phyloP scores from a whole-genome alignment of 2,888 invertebrate species.

The Caenorhabditis auriculariae region DNA sequence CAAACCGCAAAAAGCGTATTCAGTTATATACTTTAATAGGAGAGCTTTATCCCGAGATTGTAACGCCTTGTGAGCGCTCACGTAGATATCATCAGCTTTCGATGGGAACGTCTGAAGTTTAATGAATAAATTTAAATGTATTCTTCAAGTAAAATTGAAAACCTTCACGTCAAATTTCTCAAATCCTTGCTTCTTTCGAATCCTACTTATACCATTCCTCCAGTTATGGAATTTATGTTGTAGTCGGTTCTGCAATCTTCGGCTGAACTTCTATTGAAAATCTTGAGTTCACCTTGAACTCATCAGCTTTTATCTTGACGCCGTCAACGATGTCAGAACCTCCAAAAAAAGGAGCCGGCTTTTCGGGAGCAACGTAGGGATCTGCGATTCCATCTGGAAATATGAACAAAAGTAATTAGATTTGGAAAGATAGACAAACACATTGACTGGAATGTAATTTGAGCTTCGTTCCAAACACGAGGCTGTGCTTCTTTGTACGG shows the following conservation, averaged over 20 bases:
- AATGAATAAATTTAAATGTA: no score
- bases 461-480: slow-evolving; percentile 55
- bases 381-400: slow-evolving; percentile 56
- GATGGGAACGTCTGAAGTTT: slow-evolving; percentile 40
- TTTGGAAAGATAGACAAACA: no score
- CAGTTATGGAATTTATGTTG: slow-evolving; percentile 49
- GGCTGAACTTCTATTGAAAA: no score
- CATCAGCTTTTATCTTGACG: slow-evolving; percentile 13
- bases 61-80: slow-evolving; percentile 51
- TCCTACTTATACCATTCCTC: slow-evolving; percentile 48
- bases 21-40: slow-evolving; percentile 53
- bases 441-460: slow-evolving; percentile 54
- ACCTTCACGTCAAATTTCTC: slow-evolving; percentile 55
- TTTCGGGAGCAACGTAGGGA: slow-evolving; percentile 51
- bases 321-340: slow-evolving; percentile 24
- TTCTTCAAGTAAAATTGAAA: no score
- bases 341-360: slow-evolving; percentile 15
- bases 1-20: slow-evolving; percentile 44
- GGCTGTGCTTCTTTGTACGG: slow-evolving; percentile 56
- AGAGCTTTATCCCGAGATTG: slow-evolving; percentile 35
- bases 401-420: no score
- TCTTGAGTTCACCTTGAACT: slow-evolving; percentile 9
- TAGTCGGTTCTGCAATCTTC: slow-evolving; percentile 22
- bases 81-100: slow-evolving; percentile 54
- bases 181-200: slow-evolving; percentile 58